These are phyloP conservation scores for Marmota flaviventris DNA, from an alignment of 2,113 vertebrate species.

Conservation along the genomic window DNA sequence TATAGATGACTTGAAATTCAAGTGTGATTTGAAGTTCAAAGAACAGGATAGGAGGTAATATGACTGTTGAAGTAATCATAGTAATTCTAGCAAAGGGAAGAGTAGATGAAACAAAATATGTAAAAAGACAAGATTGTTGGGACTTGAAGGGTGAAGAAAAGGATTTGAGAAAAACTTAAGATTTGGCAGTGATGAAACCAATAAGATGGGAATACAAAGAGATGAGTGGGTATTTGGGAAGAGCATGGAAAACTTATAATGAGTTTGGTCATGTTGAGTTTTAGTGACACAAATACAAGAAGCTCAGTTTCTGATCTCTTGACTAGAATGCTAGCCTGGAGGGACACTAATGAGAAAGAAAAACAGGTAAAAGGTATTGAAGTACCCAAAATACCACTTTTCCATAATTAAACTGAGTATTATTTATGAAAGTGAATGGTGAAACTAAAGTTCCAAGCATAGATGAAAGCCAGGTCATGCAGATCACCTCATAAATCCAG, in stretches of 20 bases:
- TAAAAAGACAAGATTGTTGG: not conserved
- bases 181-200: not conserved
- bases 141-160: not conserved
- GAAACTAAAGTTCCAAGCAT: not conserved
- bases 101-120: not conserved
- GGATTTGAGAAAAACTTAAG: not conserved
- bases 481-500: not conserved
- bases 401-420: not conserved
- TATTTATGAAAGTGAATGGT: not conserved
- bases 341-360: not conserved
- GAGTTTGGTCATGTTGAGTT: slow-evolving; percentile 21
- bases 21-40: not conserved
- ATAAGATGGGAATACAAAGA: not conserved
- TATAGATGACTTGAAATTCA: not conserved
- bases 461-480: not conserved
- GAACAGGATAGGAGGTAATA: not conserved
- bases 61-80: not conserved
- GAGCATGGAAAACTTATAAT: not conserved
- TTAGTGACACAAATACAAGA: not conserved
- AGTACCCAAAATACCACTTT: not conserved
- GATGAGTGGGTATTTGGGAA: not conserved
- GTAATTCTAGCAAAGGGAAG: not conserved
- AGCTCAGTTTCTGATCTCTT: not conserved
- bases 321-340: not conserved
- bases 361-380: not conserved